A percentile compares a stretch with the other conserved stretches of the same genome.
Conservation (phyloP, 2,888 invertebrate species). For the Drosophila trichaetosa region DNA sequence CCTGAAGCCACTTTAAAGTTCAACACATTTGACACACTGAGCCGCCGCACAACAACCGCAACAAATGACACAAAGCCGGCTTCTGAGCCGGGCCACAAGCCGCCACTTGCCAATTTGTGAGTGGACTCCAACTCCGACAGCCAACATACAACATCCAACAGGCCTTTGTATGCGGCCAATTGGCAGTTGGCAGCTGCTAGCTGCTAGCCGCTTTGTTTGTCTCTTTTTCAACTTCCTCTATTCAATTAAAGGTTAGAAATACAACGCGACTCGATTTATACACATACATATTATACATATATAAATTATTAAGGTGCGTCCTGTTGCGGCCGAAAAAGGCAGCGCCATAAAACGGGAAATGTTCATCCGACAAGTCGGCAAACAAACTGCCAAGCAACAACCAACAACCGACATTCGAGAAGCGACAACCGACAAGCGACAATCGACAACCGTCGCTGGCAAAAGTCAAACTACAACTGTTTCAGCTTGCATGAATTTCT, state of each 20-base stretch:
- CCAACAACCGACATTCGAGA: slow-evolving; percentile 27
- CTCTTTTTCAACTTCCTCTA: slow-evolving; percentile 23
- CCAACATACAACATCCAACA: slow-evolving; percentile 6
- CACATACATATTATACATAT: slow-evolving; percentile 5
- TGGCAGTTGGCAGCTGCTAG: slow-evolving; percentile 35
- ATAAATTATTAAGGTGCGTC: slow-evolving; percentile 75
- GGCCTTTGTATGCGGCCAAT: slow-evolving; percentile 28
- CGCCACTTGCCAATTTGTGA: slow-evolving; percentile 46
- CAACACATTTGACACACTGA: slow-evolving; percentile 73
- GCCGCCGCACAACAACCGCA: slow-evolving; percentile 40
- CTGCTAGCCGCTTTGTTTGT: slow-evolving; percentile 12
- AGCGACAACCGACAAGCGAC: slow-evolving; percentile 17
- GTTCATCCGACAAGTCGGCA: slow-evolving; percentile 47
- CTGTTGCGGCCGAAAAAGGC: slow-evolving; percentile 68
- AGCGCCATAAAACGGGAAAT: slow-evolving; percentile 44
- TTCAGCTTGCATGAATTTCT: slow-evolving; percentile 42
- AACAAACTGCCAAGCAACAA: slow-evolving; percentile 20
- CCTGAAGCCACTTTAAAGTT: slow-evolving; percentile 73
- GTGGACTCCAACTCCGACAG: slow-evolving; percentile 40
- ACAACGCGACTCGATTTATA: slow-evolving; percentile 31
- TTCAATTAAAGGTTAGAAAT: slow-evolving; percentile 68
- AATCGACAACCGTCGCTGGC: slow-evolving; percentile 53
- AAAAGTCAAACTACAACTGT: slow-evolving; percentile 74
- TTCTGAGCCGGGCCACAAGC: slow-evolving; percentile 45
- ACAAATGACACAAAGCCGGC: slow-evolving; percentile 70